These are phyloP conservation scores for Actinostola sp. DNA, from an alignment of 92 coral and sea anemone genomes.

Conservation along the genomic window DNA sequence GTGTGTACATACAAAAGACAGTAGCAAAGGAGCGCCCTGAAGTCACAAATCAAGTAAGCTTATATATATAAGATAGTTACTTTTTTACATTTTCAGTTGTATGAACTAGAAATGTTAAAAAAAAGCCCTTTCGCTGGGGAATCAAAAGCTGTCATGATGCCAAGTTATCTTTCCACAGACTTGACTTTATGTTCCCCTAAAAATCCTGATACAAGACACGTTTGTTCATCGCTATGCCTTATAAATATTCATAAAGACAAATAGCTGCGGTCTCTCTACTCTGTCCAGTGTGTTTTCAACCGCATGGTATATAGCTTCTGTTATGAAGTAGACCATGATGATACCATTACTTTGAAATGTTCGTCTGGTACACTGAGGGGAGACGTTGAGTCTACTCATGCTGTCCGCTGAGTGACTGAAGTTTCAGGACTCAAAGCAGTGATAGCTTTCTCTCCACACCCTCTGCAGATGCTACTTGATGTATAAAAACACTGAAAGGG, in stretches of 20 bases:
- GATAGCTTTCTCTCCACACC: background rate
- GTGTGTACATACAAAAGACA: background rate
- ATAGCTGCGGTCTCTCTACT: background rate
- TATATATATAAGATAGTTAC: too few relatives aligned
- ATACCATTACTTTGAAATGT: background rate
- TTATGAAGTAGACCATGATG: background rate
- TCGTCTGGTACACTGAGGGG: too few relatives aligned
- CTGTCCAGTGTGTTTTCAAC: background rate
- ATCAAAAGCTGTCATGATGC: background rate
- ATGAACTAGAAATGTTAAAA: too few relatives aligned
- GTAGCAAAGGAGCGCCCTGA: too few relatives aligned
- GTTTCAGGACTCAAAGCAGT: background rate
- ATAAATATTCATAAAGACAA: constrained; percentile 8
- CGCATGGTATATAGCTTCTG: constrained; percentile 1
- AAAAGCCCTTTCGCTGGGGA: too few relatives aligned
- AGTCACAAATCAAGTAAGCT: too few relatives aligned
- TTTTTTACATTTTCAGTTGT: too few relatives aligned
- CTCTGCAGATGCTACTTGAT: constrained; percentile 9
- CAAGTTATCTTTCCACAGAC: background rate
- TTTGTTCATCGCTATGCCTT: constrained; percentile 10
- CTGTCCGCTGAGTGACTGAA: background rate
- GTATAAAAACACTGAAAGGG: background rate
- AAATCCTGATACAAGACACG: background rate
- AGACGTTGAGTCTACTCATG: background rate
- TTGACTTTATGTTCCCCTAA: background rate